Base-by-base conservation (phyloP, 2,113 vertebrate species). In the Haemorhous mexicanus region DNA sequence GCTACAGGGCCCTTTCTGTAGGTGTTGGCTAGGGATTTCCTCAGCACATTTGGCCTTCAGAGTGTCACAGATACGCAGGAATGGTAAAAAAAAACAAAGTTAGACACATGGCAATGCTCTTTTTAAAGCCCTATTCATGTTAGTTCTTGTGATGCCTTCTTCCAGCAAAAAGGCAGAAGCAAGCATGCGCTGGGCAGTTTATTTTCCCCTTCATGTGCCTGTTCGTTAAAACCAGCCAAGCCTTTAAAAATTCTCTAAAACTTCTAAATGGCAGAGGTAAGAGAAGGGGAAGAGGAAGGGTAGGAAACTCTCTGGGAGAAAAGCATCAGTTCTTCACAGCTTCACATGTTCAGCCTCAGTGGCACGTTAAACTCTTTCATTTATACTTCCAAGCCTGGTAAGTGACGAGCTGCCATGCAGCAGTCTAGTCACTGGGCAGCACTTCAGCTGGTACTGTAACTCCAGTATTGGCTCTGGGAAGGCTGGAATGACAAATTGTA, bases 221-320 rank as follows among this genome's bases (percentile, higher is more conserved):
- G 78, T 92, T 90, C 91, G 92, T 70, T 93, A 87, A 93, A 92
- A 88, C 41, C 83, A 88, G 33, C 68, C 79, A 89, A 95, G 32
- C 73, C 68, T 94, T 90, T 68, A 75, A 93, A 89, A 86, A 83
- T 56, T 52, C 47, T 93, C n/a, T 81, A 86, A 90, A 86, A 61
- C 32, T 53, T 61, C 30, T 68, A 81, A 93, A 90, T 63, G 72
- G 59, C 50, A 86, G 76, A 55, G 35, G 27, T 8, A n/a, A 89
- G 30, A 86, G 32, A 43, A 91, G 55, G 50, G 16, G 32, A 66
- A 91, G 63, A 83, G 9, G 23, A 90, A 23, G 37, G 39, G 5
- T 20, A 77, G 47, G 41, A 86, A 85, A 28, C 16, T 87, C 28
- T 53, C 32, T 30, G n/a, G 21, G 44, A 68, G 35, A 63, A 86